Evolutionary conservation across 2,797 vertebrate species (phyloP).

Genomic region (Myotis daubentonii): DNA sequence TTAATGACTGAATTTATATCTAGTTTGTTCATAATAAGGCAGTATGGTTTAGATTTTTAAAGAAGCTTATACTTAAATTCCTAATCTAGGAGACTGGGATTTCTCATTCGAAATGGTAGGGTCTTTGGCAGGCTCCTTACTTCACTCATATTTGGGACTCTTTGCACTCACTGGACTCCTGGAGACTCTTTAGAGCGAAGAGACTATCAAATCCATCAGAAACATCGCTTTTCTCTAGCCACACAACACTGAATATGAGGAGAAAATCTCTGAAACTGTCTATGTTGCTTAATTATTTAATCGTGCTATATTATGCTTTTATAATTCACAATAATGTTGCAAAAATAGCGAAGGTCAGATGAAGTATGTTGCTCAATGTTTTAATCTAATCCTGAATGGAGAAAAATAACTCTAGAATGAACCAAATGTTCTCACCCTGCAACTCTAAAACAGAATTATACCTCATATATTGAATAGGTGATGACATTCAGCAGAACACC

Average conservation of each 20-base stretch:
- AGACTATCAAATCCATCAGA: not conserved
- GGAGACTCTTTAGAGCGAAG: not conserved
- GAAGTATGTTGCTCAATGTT: not conserved
- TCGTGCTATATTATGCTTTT: not conserved
- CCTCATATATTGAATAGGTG: not conserved
- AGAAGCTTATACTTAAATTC: not conserved
- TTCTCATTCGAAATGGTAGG: not conserved
- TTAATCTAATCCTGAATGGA: constrained; percentile 57
- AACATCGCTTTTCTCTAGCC: not conserved
- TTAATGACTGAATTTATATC: constrained; percentile 12
- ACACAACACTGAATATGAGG: not conserved
- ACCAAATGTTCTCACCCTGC: constrained; percentile 20
- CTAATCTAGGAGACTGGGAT: not conserved
- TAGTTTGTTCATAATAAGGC: not conserved
- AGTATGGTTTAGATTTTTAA: not conserved
- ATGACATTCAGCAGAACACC: constrained; percentile 58
- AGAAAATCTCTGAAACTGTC: constrained; percentile 4
- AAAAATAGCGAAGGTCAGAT: not conserved
- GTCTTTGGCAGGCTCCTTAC: not conserved
- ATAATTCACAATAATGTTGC: not conserved
- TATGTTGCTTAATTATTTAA: constrained; percentile 19
- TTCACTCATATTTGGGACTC: not conserved
- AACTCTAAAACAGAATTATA: constrained; percentile 7
- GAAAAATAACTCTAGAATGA: constrained; percentile 14
- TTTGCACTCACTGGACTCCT: not conserved